Evolutionary conservation across 2,113 vertebrate genomes (phyloP), one percentile per base, ranked within the genome.

Genomic region (Arenaria interpres): DNA sequence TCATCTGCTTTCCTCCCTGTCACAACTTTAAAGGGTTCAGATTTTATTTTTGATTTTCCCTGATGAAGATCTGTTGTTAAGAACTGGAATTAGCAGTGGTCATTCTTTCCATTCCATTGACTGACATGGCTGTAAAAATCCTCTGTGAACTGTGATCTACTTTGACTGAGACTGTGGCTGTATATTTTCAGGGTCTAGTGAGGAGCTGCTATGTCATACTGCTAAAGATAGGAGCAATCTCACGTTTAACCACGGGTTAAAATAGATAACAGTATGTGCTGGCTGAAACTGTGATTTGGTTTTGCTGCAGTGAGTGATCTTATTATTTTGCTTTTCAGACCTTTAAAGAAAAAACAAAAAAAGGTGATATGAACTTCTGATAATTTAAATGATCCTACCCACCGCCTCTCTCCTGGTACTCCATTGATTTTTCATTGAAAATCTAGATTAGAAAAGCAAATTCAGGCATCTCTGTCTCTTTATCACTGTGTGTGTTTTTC

Each of bases 221-320:
- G 60, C 32, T 80, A 78, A 96, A 95, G 75, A 57, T 39, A 78
- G 68, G 66, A 96, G 5, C 54, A 94, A 90, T 96, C 83, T 96
- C 64, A 71, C 33, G 27, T 93, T 93, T 96, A 95, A 92, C 39
- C 25, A 53, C n/a, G 46, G 77, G 45, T 96, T 98, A 97, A 97
- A 88, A 24, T 90, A 76, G 33, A 62, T 81, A 67, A 50, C 50
- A 84, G 14, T 45, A 81, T 87, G 43, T 80, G 74, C 23, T 93
- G 83, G 32, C 84, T 85, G 82, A 92, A 94, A 14, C 28, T 50
- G 16, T 53, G 72, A 25, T 95, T 94, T 92, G 45, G 15, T 91
- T 88, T 89, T 96, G 30, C 67, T 79, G 77, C 75, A 75, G 14
- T 78, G 35, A 87, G 12, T 73, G 43, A 90, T 88, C 54, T 93